phyloP scores from a whole-genome alignment of 2,888 invertebrate species.

The Protophormia terraenovae region DNA sequence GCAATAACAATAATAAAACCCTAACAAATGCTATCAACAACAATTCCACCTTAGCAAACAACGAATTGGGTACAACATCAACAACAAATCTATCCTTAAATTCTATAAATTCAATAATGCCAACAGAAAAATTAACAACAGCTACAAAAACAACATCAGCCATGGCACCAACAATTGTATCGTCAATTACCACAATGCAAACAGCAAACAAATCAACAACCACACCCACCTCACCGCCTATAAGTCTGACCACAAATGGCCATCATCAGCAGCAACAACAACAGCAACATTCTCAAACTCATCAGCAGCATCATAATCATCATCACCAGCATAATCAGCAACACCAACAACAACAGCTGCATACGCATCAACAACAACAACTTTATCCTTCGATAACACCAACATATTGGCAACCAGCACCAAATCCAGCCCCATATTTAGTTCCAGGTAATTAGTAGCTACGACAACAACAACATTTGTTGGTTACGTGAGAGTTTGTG shows the following conservation, averaged over 20 bases:
- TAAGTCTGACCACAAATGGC: slow-evolving; percentile 67
- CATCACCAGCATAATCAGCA: slow-evolving; percentile 48
- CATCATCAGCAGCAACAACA: slow-evolving; percentile 59
- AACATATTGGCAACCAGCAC: slow-evolving; percentile 92
- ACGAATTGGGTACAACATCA: slow-evolving; percentile 25
- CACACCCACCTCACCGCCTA: slow-evolving; percentile 69
- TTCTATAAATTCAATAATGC: slow-evolving; percentile 65
- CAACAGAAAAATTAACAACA: slow-evolving; percentile 56
- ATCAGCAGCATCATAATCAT: slow-evolving; percentile 38
- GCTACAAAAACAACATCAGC: slow-evolving; percentile 57
- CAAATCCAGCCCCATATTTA: slow-evolving; percentile 90
- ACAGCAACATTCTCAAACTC: slow-evolving; percentile 53
- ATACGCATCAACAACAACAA: slow-evolving; percentile 76
- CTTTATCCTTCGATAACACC: slow-evolving; percentile 90
- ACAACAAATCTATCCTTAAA: slow-evolving; percentile 58
- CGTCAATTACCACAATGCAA: slow-evolving; percentile 63
- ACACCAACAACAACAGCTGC: slow-evolving; percentile 50
- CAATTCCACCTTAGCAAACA: slow-evolving; percentile 25
- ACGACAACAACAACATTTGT: slow-evolving; percentile 18
- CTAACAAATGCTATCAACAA: slow-evolving; percentile 56
- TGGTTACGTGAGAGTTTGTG: slow-evolving; percentile 21
- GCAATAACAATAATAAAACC: slow-evolving; percentile 47
- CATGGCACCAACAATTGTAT: slow-evolving; percentile 46
- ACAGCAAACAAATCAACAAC: slow-evolving; percentile 66
- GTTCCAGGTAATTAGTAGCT: slow-evolving; percentile 87